Evolutionary conservation across 2,113 vertebrate species (phyloP), one percentile per base, ranked within the genome.

Genomic region (Numida meleagris): DNA sequence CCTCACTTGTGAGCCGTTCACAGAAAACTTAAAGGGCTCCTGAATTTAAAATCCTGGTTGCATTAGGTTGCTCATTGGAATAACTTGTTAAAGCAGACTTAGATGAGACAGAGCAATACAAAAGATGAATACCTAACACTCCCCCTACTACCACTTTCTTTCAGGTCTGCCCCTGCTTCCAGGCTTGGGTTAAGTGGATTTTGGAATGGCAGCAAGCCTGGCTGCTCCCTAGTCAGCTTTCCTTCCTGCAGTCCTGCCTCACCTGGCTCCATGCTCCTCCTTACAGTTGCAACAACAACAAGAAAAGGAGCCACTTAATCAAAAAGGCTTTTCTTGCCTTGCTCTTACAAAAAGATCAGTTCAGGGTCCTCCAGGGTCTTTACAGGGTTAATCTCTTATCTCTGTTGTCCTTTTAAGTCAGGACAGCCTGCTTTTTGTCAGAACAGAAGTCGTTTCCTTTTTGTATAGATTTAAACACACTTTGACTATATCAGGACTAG

Each of bases 61-160:
- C 6, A 23, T 20, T 59, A 42, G 24, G n/a, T 71, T 57, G 42
- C 12, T 40, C 8, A 9, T 29, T 71, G 27, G 29, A 42, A 63
- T 61, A 33, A 3, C 5, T 15, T 62, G 86, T 65, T 6, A 2
- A 85, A 87, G 24, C 4, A 12, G 38, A 27, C 11, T 13, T 25
- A 40, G 18, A 14, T 34, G 23, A 79, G 11, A 40, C 29, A 79
- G 11, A 66, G 57, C 16, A 50, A 82, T 53, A 36, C 12, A 1
- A 40, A 25, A 14, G 12, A n/a, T 68, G 45, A 81, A 43, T 55
- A 65, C 4, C 4, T n/a, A 77, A 6, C 18, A 61, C 12, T 74
- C 4, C 9, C 8, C 8, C 0, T 2, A 8, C 29, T 5, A 2
- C 25, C 4, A 14, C 53, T 18, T 46, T 14, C 29, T 51, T 74